Evolutionary conservation across 2,797 vertebrate genomes (phyloP).

Genomic region (Poeciliopsis presidionis): DNA sequence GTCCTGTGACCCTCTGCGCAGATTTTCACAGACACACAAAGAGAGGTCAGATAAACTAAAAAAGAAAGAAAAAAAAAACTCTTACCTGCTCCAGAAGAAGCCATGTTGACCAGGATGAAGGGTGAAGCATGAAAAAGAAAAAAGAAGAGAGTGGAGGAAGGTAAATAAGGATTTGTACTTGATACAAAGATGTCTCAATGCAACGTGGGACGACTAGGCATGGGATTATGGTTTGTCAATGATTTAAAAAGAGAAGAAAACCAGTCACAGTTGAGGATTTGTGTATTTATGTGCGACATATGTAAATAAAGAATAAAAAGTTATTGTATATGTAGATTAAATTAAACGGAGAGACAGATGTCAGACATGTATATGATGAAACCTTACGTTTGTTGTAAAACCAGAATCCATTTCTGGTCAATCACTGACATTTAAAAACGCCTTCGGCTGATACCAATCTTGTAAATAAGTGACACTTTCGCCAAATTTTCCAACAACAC

Average conservation of each 20-base stretch:
- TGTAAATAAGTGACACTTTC: not conserved
- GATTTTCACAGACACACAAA: slow-evolving; percentile 40
- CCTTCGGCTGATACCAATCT: not conserved
- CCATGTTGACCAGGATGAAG: slow-evolving; percentile 9
- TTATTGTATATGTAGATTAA: not conserved
- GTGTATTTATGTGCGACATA: not conserved
- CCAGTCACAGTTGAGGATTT: not conserved
- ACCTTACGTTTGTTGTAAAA: not conserved
- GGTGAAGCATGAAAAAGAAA: slow-evolving; percentile 45
- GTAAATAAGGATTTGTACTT: slow-evolving; percentile 37
- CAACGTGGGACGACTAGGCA: not conserved
- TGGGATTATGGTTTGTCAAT: not conserved
- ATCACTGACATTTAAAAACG: not conserved
- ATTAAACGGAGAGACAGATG: not conserved
- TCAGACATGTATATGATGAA: not conserved
- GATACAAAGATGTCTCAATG: slow-evolving; percentile 1
- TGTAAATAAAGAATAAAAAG: not conserved
- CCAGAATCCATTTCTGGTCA: not conserved
- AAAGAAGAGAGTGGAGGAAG: slow-evolving; percentile 23
- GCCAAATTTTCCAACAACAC: not conserved
- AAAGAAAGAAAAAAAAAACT: not conserved
- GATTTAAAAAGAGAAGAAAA: not conserved
- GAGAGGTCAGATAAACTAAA: slow-evolving; percentile 1
- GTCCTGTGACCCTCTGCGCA: slow-evolving; percentile 33
- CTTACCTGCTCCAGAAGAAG: slow-evolving; percentile 64